Base-by-base conservation (phyloP, 2,888 invertebrate genomes). In the Macrosoma leucophasiata region DNA sequence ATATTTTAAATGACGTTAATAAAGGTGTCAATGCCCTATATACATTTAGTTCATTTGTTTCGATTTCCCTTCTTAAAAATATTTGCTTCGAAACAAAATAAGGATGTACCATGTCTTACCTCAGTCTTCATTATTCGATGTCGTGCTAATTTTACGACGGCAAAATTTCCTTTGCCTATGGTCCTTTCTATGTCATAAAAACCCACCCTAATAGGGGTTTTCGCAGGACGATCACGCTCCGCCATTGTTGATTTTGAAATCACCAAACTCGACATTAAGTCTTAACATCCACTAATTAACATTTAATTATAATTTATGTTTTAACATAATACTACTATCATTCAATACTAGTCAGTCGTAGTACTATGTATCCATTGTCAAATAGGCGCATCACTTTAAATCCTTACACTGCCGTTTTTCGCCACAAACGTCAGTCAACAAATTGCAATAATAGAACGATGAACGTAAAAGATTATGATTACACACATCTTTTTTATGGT, bases 141-240 rank as follows among this genome's bases (percentile, higher is more conserved):
- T 71, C 95, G 91, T 56, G 98, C 98, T 72, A 98, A 87, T 85
- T 98, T 98, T 58, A 99, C 98, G 58, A 98, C 97, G 53, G 98
- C 98, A 87, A 98, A 99, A 86, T 98, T 99, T 33, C 98, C 98
- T 82, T 97, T 97, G 59, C 98, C 98, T 64, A 98, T 97, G 61
- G 98, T 98, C 66, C 94, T 90, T 82, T 97, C 97, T 75, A 98
- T 96, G 81, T 97, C 96, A 84, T 98, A 98, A 87, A 97, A 97
- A 56, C 98, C 98, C 64, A 98, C 96, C 62, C 94, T 90, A 66
- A 95, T 92, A 55, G 92, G 90, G 58, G 88, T 89, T 78, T 89
- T 89, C 51, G 82, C 79, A 62, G 79, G 81, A 69, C 85, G 81
- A 61, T 85, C 84, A 33, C 85, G 78, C 50, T 86, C 86, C 72